A percentile compares a stretch with the other conserved stretches of the same genome.
Conservation (phyloP, 2,797 vertebrate species). For the Caiman crocodilus region DNA sequence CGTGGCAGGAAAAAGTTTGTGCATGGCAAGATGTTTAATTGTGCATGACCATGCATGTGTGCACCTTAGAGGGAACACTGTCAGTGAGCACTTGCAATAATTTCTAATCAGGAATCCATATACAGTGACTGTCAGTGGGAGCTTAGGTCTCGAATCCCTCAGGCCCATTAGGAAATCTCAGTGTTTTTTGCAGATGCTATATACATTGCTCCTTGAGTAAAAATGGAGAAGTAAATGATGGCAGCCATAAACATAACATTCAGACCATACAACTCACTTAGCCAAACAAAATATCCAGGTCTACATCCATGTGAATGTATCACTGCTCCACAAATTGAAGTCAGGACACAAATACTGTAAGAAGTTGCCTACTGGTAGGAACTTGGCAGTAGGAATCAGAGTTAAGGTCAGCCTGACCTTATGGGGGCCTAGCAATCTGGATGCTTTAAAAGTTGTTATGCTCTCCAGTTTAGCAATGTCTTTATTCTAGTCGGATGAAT, state of each 20-base stretch:
- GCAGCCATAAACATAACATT: not conserved
- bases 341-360: not conserved
- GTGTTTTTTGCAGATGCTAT: not conserved
- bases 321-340: not conserved
- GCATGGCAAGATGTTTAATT: too few relatives aligned
- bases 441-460: not conserved
- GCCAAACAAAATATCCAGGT: not conserved
- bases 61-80: too few relatives aligned
- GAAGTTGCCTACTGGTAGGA: not conserved
- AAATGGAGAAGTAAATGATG: not conserved
- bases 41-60: too few relatives aligned
- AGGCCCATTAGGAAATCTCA: not conserved
- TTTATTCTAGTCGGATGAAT: not conserved
- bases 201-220: not conserved
- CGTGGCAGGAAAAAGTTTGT: too few relatives aligned
- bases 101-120: not conserved
- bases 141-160: not conserved
- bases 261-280: not conserved
- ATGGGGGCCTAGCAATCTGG: not conserved
- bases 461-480: too few relatives aligned
- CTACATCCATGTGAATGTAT: not conserved
- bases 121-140: not conserved
- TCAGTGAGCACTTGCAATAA: too few relatives aligned
- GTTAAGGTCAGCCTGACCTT: not conserved
- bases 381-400: not conserved